Percentiles rank a stretch among this genome's conserved stretches.
These are phyloP conservation scores for Crypturellus undulatus DNA, from an alignment of 2,113 vertebrate species.

Conservation along the genomic window DNA sequence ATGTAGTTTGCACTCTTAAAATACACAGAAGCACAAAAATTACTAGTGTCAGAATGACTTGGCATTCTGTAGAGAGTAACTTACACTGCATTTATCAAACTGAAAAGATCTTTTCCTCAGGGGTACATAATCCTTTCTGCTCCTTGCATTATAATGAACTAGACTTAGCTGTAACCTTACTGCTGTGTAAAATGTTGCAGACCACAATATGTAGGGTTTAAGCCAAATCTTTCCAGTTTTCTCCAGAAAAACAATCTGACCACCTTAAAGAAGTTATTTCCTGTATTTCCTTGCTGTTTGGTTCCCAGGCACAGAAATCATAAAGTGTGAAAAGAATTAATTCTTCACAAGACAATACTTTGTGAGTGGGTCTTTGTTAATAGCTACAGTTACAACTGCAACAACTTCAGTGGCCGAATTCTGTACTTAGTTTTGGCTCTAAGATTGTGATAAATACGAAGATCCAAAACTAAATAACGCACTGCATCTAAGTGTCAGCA, in stretches of 20 bases:
- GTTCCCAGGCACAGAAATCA: slow-evolving; percentile 8
- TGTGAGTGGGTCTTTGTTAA: background rate
- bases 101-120: slow-evolving; percentile 23
- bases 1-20: background rate
- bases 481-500: background rate
- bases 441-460: background rate
- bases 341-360: background rate
- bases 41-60: slow-evolving; percentile 1
- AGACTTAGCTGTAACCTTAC: slow-evolving; percentile 27
- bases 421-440: background rate
- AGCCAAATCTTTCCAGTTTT: slow-evolving; percentile 14
- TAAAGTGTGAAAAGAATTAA: background rate
- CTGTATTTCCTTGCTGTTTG: background rate
- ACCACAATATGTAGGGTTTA: slow-evolving; percentile 4
- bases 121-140: slow-evolving; percentile 32
- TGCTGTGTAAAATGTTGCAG: slow-evolving; percentile 17
- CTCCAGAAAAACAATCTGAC: slow-evolving; percentile 3
- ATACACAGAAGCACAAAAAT: background rate
- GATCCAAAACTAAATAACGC: background rate
- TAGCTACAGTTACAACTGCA: background rate
- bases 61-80: background rate
- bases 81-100: background rate
- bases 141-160: slow-evolving; percentile 31
- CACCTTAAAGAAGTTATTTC: background rate
- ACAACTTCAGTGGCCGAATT: background rate